A percentile compares a stretch with the other conserved stretches of the same genome.
phyloP scores from a whole-genome alignment of 2,888 invertebrate species.

The Apotomis turbidana region DNA sequence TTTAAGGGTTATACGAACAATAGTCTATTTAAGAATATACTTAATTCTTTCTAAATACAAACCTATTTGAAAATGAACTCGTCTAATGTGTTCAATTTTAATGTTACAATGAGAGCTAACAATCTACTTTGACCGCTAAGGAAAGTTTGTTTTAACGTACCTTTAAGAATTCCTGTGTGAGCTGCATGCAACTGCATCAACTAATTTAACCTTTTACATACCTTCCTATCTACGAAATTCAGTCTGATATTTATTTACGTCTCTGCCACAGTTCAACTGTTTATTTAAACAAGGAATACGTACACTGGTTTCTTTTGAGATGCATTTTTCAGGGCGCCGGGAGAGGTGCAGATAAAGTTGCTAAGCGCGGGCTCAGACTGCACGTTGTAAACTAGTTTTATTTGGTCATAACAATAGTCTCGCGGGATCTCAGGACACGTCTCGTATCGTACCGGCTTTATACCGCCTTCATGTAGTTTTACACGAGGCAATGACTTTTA shows the following conservation, averaged over 20 bases:
- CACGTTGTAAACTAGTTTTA: constrained; percentile 69
- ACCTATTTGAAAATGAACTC: background rate
- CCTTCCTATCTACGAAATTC: background rate
- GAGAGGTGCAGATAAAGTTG: constrained; percentile 61
- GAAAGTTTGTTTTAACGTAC: no score
- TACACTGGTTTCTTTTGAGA: constrained; percentile 49
- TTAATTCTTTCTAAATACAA: background rate
- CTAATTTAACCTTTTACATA: no score
- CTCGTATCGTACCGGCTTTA: constrained; percentile 54
- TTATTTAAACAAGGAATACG: constrained; percentile 55
- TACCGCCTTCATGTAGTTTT: constrained; percentile 53
- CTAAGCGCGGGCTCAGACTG: constrained; percentile 60
- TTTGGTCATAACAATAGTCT: constrained; percentile 66
- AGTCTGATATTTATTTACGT: constrained; percentile 21
- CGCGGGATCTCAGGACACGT: constrained; percentile 55
- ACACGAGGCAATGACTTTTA: constrained; percentile 53
- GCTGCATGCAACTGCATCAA: no score
- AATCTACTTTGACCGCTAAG: no score
- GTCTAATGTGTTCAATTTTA: background rate
- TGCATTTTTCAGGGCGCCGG: constrained; percentile 40
- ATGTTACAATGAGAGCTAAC: no score
- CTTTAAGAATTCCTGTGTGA: no score
- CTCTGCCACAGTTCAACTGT: constrained; percentile 48
- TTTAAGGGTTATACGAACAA: background rate
- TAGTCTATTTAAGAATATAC: no score